A percentile compares a stretch with the other conserved stretches of the same genome.
phyloP scores from a whole-genome alignment of 1,140 invertebrate species.

The Listronotus bonariensis region DNA sequence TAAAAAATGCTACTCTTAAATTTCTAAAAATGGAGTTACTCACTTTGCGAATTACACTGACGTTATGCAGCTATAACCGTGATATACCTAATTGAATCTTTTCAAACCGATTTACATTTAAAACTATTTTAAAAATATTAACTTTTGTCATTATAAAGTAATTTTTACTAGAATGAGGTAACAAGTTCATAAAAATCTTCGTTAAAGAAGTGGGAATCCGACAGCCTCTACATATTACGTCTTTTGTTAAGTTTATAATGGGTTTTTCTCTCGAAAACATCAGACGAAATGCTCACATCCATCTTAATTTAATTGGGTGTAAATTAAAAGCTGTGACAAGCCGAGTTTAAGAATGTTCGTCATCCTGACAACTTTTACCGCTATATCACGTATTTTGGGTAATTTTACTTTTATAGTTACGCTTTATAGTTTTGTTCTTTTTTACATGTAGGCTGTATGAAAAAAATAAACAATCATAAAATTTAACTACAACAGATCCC shows the following conservation, averaged over 20 bases:
- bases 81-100: too few relatives aligned
- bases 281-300: conserved; percentile 25
- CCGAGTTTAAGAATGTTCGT: conserved; percentile 28
- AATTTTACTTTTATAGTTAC: background rate
- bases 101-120: too few relatives aligned
- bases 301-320: conserved; percentile 35
- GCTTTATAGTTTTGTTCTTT: background rate
- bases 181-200: conserved; percentile 25
- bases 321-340: conserved; percentile 33
- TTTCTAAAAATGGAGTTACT: too few relatives aligned
- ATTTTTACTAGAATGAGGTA: background rate
- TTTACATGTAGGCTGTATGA: background rate
- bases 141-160: too few relatives aligned
- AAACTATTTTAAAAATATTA: too few relatives aligned
- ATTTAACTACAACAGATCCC: too few relatives aligned
- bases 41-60: too few relatives aligned
- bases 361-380: conserved; percentile 30
- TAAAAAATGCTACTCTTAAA: too few relatives aligned
- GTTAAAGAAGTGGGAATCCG: conserved; percentile 15
- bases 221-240: conserved; percentile 23
- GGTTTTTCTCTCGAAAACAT: conserved; percentile 29
- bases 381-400: conserved; percentile 27
- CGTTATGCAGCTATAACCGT: too few relatives aligned
- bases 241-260: conserved; percentile 35
- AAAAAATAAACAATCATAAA: too few relatives aligned